Conservation (phyloP, 2,113 vertebrate species). For the Cephalopholis sonnerati region DNA sequence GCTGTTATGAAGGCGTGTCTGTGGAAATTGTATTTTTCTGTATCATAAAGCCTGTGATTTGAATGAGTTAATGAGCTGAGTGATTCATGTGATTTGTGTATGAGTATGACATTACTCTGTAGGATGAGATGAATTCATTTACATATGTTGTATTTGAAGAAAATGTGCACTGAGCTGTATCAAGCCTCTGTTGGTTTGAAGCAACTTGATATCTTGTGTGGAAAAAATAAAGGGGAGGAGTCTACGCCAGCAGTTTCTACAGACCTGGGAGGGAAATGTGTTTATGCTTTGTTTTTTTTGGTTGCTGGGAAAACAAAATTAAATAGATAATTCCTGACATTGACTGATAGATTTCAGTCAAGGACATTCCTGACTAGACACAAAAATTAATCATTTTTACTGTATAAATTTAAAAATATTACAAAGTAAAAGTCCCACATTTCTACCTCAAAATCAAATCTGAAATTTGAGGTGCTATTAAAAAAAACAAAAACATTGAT, state of each 20-base stretch:
- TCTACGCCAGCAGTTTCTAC: background rate
- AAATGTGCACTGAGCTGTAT: background rate
- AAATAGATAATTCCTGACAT: too few relatives aligned
- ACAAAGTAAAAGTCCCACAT: too few relatives aligned
- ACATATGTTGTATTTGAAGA: background rate
- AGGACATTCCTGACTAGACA: too few relatives aligned
- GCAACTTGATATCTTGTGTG: background rate
- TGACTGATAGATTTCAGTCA: too few relatives aligned
- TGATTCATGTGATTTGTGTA: background rate
- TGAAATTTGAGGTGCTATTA: too few relatives aligned
- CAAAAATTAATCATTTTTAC: too few relatives aligned
- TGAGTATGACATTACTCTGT: background rate
- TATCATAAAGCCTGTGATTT: constrained; percentile 7
- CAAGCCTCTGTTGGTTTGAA: background rate
- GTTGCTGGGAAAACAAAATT: too few relatives aligned
- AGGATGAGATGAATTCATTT: constrained; percentile 4
- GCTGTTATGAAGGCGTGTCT: background rate
- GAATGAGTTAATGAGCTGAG: constrained; percentile 1
- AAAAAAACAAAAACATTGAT: too few relatives aligned
- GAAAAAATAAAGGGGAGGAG: background rate
- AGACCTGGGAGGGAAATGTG: too few relatives aligned
- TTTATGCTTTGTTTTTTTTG: too few relatives aligned
- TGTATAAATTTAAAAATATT: too few relatives aligned
- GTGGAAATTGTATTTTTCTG: background rate
- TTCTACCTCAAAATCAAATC: too few relatives aligned